Conservation (phyloP, 35 echinoderm and acorn worm species). For the Anneissia japonica region DNA sequence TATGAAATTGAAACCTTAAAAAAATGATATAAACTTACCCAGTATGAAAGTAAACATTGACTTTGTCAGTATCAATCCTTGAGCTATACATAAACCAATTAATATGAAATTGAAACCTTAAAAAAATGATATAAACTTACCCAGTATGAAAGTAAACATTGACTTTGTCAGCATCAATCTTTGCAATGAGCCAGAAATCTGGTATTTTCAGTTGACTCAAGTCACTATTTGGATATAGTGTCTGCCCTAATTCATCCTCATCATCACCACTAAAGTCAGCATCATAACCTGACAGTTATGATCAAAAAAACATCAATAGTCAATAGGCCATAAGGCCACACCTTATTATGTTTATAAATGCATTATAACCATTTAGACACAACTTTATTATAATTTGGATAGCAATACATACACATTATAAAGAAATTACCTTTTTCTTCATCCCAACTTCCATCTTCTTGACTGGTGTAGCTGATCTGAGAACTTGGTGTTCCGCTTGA, state of each 20-base stretch:
- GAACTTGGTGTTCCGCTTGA: constrained; percentile 78
- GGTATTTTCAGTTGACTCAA: constrained; percentile 60
- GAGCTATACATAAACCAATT: not conserved
- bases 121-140: constrained; percentile 18
- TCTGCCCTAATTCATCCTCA: constrained; percentile 46
- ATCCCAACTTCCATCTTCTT: constrained; percentile 5
- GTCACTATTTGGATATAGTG: constrained; percentile 28
- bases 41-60: constrained; percentile 87
- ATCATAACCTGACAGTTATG: constrained; percentile 92
- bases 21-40: constrained; percentile 35
- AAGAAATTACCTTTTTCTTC: constrained; percentile 76
- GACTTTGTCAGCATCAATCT: constrained; percentile 63
- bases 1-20: not conserved
- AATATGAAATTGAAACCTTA: not conserved
- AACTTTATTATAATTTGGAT: not conserved
- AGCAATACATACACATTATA: not conserved
- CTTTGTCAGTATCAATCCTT: constrained; percentile 62
- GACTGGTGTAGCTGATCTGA: constrained; percentile 76
- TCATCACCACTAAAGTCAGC: constrained; percentile 61
- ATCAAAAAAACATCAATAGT: no score
- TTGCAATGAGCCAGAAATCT: constrained; percentile 93
- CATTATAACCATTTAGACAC: not conserved
- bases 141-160: constrained; percentile 91
- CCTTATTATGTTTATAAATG: no score
- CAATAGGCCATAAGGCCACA: no score